phyloP scores from a whole-genome alignment of 37 sponge, comb jelly and placozoan species.

The Agelas oroides region DNA sequence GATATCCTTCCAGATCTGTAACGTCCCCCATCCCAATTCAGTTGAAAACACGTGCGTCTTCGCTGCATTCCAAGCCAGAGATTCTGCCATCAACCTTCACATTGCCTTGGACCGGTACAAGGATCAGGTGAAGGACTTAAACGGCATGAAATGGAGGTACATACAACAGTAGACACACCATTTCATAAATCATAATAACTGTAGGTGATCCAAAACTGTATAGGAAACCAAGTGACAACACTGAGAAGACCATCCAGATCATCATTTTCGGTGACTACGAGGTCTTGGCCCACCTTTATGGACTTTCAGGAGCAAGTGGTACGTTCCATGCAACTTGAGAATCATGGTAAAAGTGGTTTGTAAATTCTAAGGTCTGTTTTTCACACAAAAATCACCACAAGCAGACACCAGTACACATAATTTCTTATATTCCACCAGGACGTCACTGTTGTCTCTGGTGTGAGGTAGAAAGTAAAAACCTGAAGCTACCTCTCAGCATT shows the following conservation, averaged over 20 bases:
- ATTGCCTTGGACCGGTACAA: slow-evolving; percentile 20
- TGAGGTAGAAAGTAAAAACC: not conserved
- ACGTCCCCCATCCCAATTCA: slow-evolving; percentile 33
- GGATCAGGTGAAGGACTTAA: slow-evolving; percentile 17
- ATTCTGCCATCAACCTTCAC: slow-evolving; percentile 37
- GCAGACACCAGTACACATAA: no score
- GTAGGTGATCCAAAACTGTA: not conserved
- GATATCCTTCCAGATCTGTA: slow-evolving; percentile 39
- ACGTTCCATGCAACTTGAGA: no score
- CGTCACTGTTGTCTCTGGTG: slow-evolving; percentile 50
- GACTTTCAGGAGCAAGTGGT: slow-evolving; percentile 49
- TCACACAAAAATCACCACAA: no score
- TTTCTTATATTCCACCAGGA: no score
- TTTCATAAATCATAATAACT: not conserved
- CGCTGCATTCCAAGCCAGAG: slow-evolving; percentile 23
- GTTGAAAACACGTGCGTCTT: slow-evolving; percentile 31
- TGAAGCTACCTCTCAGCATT: not conserved
- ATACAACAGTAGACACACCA: not conserved
- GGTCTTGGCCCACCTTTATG: slow-evolving; percentile 36
- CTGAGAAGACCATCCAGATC: slow-evolving; percentile 17
- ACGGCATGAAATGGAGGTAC: slow-evolving; percentile 37
- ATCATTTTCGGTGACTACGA: slow-evolving; percentile 54
- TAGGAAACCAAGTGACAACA: not conserved
- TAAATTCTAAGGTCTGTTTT: no score
- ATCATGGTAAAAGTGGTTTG: no score